A percentile compares a stretch with the other conserved stretches of the same genome.
Evolutionary conservation across 2,797 vertebrate genomes (phyloP).

Genomic region (Leptoclinus maculatus): DNA sequence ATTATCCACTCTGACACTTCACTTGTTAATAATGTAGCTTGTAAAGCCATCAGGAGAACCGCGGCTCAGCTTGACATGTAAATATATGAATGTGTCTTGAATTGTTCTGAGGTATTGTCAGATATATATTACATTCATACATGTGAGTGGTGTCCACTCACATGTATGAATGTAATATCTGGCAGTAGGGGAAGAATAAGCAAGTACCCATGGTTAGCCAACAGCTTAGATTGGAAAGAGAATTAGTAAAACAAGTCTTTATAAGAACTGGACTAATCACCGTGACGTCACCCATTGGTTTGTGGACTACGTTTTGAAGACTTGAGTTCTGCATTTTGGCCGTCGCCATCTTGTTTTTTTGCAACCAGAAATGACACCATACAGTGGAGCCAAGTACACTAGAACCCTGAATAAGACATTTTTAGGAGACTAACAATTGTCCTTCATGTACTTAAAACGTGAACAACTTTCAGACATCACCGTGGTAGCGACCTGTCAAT

Average conservation of each 20-base stretch:
- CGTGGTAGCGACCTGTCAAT: too few relatives aligned
- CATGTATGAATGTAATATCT: background rate
- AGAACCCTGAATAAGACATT: too few relatives aligned
- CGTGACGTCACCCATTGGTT: too few relatives aligned
- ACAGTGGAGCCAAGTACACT: too few relatives aligned
- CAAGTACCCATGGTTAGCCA: background rate
- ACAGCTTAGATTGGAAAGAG: background rate
- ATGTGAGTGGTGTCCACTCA: background rate
- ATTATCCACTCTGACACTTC: slow-evolving; percentile 8
- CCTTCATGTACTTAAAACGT: too few relatives aligned
- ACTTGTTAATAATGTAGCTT: background rate
- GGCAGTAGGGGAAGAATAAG: background rate
- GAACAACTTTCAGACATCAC: background rate
- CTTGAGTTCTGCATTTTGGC: too few relatives aligned
- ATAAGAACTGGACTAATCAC: too few relatives aligned
- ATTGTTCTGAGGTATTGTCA: background rate
- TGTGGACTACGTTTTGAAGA: too few relatives aligned
- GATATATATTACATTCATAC: background rate
- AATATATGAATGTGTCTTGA: too few relatives aligned
- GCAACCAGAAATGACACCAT: too few relatives aligned
- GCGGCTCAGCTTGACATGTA: background rate
- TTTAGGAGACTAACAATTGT: background rate
- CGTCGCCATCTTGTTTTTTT: too few relatives aligned
- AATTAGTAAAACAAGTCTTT: background rate
- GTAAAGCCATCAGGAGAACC: background rate